Evolutionary conservation across 1,140 invertebrate species (phyloP), one percentile per base, ranked within the genome.

Genomic region (Tenebrio molitor): DNA sequence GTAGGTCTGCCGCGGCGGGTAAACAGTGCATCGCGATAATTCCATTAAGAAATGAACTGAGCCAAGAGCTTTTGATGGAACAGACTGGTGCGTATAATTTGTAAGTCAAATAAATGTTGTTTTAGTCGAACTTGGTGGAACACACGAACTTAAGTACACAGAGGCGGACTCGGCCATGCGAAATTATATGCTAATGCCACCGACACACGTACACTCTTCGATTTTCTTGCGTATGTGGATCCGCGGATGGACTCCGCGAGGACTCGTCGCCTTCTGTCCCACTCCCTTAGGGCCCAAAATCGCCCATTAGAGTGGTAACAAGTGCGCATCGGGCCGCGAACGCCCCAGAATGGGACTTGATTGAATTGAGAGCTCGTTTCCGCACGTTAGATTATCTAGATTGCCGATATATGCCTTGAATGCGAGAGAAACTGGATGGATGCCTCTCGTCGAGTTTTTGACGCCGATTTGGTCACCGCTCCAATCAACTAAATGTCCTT

Each of bases 1-100:
- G n/a, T 44, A 72, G 62, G 21, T 65, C 66, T 44, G 64, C 73
- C 44, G 72, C 23, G 50, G 58, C 69, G 74, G 76, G 71, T 76
- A 78, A 78, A 78, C 77, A 78, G 64, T 73, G 53, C 73, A 39
- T 77, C 68, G 76, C 72, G 75, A 80, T 80, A 80, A 80, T 80
- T 80, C 79, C 79, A 80, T 80, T 80, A 80, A 80, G 79, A 80
- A 80, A 80, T 78, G 78, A 80, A 78, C 75, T 78, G 79, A 79
- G 75, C 76, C 74, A 76, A 76, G 72, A 68, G 79, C 76, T 79
- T 79, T 78, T 76, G 74, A 79, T 77, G 77, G 68, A 74, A 73
- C 63, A 72, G 75, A 63, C 73, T 64, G 73, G 74, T 71, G 77
- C 71, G 75, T 78, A 58, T 79, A 80, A 80, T 80, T 80, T 78